phyloP scores from a whole-genome alignment of 2,888 invertebrate species.

The Lasioglossum zephyrum region DNA sequence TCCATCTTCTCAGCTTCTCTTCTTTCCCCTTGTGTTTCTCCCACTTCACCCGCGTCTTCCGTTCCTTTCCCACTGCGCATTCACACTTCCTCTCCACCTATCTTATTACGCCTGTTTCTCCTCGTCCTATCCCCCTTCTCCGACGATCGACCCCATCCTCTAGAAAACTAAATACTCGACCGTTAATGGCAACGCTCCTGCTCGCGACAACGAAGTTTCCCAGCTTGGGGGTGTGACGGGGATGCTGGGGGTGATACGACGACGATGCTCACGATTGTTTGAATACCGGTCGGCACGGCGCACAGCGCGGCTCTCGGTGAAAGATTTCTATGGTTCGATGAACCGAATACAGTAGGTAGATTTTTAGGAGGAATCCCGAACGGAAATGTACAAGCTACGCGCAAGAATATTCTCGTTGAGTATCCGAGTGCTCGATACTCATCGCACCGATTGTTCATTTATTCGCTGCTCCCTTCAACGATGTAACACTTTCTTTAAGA shows the following conservation, averaged over 20 bases:
- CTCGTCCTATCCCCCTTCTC: background rate
- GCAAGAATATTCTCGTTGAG: background rate
- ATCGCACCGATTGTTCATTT: background rate
- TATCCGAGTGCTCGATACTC: background rate
- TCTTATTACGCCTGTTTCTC: conserved; percentile 52
- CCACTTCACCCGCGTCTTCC: conserved; percentile 15
- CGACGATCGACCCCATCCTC: background rate
- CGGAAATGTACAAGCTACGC: background rate
- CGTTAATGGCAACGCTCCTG: conserved; percentile 62
- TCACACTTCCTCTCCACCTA: conserved; percentile 55
- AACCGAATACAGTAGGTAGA: background rate
- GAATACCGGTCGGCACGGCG: background rate
- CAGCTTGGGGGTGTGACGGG: background rate
- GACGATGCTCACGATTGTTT: conserved; percentile 16
- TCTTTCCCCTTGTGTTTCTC: conserved; percentile 5
- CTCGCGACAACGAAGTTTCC: background rate
- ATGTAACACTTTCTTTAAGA: background rate
- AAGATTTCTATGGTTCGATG: conserved; percentile 5
- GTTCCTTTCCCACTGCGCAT: conserved; percentile 20
- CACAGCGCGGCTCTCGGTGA: background rate
- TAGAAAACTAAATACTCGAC: conserved; percentile 58
- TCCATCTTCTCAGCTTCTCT: conserved; percentile 55
- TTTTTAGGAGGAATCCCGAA: background rate
- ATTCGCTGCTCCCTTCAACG: background rate
- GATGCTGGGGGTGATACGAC: background rate